Evolutionary conservation across 2,113 vertebrate genomes (phyloP), one percentile per base, ranked within the genome.

Genomic region (Crotalus tigris): DNA sequence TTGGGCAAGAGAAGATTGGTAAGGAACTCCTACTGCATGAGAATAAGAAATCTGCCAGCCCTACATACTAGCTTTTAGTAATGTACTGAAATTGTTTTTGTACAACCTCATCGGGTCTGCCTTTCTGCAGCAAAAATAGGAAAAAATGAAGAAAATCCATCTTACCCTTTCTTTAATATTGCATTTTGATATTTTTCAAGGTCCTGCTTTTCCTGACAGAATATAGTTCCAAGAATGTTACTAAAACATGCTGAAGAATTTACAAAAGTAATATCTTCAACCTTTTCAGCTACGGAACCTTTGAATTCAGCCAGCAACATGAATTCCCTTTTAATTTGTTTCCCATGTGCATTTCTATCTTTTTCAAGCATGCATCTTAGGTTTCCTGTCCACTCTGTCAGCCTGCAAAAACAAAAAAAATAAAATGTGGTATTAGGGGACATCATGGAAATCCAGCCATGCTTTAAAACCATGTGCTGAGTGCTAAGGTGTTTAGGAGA

Each of bases 1-100:
- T 33, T 93, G 0, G 12, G 59, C 53, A 96, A 95, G 23, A 24
- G 91, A 87, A 89, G 93, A 90, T 85, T 21, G 81, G 57, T 1
- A 88, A 94, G 95, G 93, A 1, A 0, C 12, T 93, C 69, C 0
- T 2, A 1, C 3, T n/a, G 11, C n/a, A 44, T 9, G 15, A n/a
- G 95, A 87, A 33, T 15, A 91, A 90, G 91, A 93, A 23, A 92
- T 53, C 1, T 91, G 15, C 26, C 58, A 92, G 88, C 4, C 33
- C 91, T 75, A 44, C 33, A 44, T 75, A 89, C 24, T 55, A 61
- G 59, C 51, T 55, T 89, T 89, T 75, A 54, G 51, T 92, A 44
- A 89, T 26, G 57, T 53, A 46, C 57, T 87, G 55, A 24, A 29
- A 12, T n/a, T 87, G 39, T 51, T 92, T 85, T 90, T 85, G 88